Evolutionary conservation across 2,888 invertebrate genomes (phyloP).

Genomic region (Cantharis flavilabris): DNA sequence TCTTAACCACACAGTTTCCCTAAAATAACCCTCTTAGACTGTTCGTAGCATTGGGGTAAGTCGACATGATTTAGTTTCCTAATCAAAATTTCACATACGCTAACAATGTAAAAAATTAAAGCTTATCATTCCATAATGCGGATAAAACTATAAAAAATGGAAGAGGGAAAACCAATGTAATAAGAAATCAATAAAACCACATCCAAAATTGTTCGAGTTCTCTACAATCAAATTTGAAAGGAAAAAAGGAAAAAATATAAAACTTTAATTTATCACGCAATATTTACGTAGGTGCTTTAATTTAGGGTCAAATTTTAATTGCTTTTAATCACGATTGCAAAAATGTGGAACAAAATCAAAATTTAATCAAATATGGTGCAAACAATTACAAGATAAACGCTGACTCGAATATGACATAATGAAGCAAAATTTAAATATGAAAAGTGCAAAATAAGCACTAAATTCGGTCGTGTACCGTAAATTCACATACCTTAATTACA

Average conservation of each 20-base stretch:
- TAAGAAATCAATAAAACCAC: not conserved
- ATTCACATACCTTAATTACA: slow-evolving; percentile 35
- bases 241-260: not conserved
- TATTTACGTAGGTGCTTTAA: not conserved
- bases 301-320: not conserved
- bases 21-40: not conserved
- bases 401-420: slow-evolving; percentile 25
- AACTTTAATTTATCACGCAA: slow-evolving; percentile 3
- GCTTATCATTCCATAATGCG: not conserved
- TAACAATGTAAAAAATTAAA: not conserved
- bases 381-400: slow-evolving; percentile 11
- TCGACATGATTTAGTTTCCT: not conserved
- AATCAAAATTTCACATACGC: not conserved
- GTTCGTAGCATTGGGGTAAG: not conserved
- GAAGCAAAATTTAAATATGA: slow-evolving; percentile 15
- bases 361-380: not conserved
- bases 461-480: slow-evolving; percentile 28
- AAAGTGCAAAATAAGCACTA: slow-evolving; percentile 40
- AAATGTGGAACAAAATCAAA: not conserved
- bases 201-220: not conserved
- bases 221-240: not conserved
- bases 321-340: not conserved
- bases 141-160: not conserved
- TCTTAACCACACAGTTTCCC: not conserved
- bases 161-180: not conserved